phyloP scores from a whole-genome alignment of 2,113 vertebrate species.

The Pygathrix nemaeus region DNA sequence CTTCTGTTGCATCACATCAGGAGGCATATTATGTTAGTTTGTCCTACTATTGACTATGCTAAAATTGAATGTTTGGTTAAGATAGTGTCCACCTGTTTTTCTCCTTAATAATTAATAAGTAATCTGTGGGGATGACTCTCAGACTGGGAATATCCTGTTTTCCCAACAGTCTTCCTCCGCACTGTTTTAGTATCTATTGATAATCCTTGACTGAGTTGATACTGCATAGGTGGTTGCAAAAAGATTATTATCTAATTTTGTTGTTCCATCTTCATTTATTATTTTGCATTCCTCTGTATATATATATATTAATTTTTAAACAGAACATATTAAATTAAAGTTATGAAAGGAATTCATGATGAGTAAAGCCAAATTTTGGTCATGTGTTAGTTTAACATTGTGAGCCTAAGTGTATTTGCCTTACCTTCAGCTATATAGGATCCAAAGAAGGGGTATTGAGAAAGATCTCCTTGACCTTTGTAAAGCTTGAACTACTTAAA shows the following conservation, averaged over 20 bases:
- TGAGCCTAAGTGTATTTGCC: not conserved
- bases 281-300: not conserved
- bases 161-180: not conserved
- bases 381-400: not conserved
- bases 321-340: not conserved
- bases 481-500: not conserved
- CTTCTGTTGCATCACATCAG: not conserved
- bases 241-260: not conserved
- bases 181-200: not conserved
- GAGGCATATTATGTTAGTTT: not conserved
- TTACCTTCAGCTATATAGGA: not conserved
- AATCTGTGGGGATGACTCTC: not conserved
- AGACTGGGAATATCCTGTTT: not conserved
- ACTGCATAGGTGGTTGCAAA: not conserved
- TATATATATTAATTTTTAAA: not conserved
- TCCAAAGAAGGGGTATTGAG: not conserved
- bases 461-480: not conserved
- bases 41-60: not conserved
- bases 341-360: not conserved
- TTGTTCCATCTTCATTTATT: not conserved
- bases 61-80: constrained; percentile 36
- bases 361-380: not conserved
- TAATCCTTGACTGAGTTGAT: not conserved
- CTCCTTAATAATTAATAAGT: constrained; percentile 20
- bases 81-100: not conserved